Evolutionary conservation across 2,113 vertebrate genomes (phyloP).

Genomic region (Centropus bengalensis): DNA sequence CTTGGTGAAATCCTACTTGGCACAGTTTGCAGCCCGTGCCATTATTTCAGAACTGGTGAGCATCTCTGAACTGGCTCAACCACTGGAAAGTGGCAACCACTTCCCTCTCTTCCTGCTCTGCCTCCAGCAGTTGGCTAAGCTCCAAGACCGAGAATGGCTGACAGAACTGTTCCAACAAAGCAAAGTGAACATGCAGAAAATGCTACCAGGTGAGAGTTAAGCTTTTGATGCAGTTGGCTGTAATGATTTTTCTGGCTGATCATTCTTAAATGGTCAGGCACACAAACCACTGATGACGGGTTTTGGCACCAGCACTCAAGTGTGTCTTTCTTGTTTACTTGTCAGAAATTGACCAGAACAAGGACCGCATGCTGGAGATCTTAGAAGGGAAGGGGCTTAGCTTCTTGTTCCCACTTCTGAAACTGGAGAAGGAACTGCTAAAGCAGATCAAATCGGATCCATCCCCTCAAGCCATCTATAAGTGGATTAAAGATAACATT

Average conservation of each 20-base stretch:
- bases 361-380: conserved; percentile 99
- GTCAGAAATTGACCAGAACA: conserved; percentile 98
- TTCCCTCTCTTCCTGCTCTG: conserved; percentile 99
- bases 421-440: conserved; percentile 97
- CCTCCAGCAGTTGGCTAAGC: conserved; percentile 94
- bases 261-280: not conserved
- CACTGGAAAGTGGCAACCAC: conserved; percentile 96
- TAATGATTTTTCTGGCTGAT: not conserved
- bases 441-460: conserved; percentile 97
- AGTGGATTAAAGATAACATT: conserved; percentile 99
- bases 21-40: conserved; percentile 95
- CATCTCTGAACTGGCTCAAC: conserved; percentile 94
- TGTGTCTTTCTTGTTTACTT: not conserved
- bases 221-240: not conserved
- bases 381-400: conserved; percentile 97
- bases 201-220: conserved; percentile 91
- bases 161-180: conserved; percentile 97
- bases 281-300: accelerated
- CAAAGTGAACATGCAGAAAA: conserved; percentile 99
- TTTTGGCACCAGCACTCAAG: not conserved
- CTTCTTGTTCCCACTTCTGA: conserved; percentile 97
- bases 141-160: conserved; percentile 96
- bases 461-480: conserved; percentile 97
- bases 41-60: conserved; percentile 95
- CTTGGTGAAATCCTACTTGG: conserved; percentile 97